Percentiles rank a stretch among this genome's conserved stretches.
Conservation (phyloP, 2,888 invertebrate species). For the Amphimallon solstitiale region DNA sequence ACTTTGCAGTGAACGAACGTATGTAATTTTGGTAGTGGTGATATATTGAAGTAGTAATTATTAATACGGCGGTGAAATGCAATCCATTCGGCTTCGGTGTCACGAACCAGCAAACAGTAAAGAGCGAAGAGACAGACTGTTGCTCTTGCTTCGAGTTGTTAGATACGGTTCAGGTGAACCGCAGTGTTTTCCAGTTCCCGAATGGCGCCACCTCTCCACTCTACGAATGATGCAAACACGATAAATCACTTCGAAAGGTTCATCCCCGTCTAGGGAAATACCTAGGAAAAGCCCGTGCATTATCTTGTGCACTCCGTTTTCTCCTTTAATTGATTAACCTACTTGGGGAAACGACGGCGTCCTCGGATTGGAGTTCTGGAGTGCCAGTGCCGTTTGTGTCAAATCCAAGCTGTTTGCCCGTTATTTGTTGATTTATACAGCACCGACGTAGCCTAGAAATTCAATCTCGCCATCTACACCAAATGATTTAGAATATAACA, state of each 20-base stretch:
- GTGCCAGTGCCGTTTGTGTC: conserved; percentile 2
- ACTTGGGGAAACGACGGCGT: conserved; percentile 29
- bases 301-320: conserved; percentile 41
- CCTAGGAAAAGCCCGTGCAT: conserved; percentile 44
- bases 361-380: conserved; percentile 5
- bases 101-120: conserved; percentile 14
- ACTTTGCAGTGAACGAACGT: neutral
- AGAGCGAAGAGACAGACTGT: conserved; percentile 18
- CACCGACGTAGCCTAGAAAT: neutral
- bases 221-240: conserved; percentile 39
- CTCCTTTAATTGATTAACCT: conserved; percentile 44
- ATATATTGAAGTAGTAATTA: neutral
- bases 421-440: conserved; percentile 29
- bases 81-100: neutral
- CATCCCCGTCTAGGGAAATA: conserved; percentile 43
- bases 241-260: conserved; percentile 47
- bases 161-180: conserved; percentile 35
- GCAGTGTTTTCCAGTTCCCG: conserved; percentile 29
- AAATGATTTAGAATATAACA: conserved; percentile 6
- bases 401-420: conserved; percentile 26
- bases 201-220: conserved; percentile 24
- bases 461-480: conserved; percentile 10
- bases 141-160: conserved; percentile 27
- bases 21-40: neutral
- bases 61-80: conserved; percentile 13